Conservation (phyloP, 2,797 vertebrate species). For the Taenioides sp. region DNA sequence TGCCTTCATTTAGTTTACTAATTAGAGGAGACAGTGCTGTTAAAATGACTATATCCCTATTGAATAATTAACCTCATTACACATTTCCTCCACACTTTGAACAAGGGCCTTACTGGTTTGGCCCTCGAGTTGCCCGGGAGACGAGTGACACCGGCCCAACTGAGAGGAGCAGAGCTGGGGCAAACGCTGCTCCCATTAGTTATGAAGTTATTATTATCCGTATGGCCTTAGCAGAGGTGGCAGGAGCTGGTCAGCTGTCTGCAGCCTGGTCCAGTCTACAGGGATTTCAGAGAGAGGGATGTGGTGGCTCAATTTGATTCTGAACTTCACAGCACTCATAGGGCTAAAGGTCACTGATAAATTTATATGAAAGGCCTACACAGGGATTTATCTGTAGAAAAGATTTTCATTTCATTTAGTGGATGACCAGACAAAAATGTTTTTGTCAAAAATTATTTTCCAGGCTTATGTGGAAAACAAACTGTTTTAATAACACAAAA, state of each 20-base stretch:
- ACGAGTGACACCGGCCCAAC: not conserved
- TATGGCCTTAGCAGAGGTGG: constrained; percentile 39
- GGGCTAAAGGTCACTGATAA: not conserved
- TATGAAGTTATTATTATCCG: constrained; percentile 35
- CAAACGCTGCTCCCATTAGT: constrained; percentile 47
- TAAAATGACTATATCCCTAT: not conserved
- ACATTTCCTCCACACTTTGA: not conserved
- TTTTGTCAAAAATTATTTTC: no score
- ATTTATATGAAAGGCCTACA: not conserved
- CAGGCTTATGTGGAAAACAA: no score
- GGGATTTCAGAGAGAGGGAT: not conserved
- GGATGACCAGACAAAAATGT: not conserved
- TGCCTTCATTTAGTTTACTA: not conserved
- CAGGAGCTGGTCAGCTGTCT: constrained; percentile 13
- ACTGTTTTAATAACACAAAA: no score
- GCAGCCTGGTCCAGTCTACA: constrained; percentile 7
- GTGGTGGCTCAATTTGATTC: not conserved
- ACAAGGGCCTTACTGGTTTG: constrained; percentile 8
- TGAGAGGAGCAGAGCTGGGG: constrained; percentile 13
- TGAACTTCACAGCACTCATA: not conserved
- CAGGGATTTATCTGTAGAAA: not conserved
- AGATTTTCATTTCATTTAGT: not conserved
- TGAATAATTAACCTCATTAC: constrained; percentile 8
- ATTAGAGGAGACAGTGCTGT: not conserved
- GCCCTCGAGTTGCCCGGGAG: constrained; percentile 11